Percentiles rank a stretch among this genome's conserved stretches.
phyloP scores from a whole-genome alignment of 2,888 invertebrate species.

The Polyommatus icarus region DNA sequence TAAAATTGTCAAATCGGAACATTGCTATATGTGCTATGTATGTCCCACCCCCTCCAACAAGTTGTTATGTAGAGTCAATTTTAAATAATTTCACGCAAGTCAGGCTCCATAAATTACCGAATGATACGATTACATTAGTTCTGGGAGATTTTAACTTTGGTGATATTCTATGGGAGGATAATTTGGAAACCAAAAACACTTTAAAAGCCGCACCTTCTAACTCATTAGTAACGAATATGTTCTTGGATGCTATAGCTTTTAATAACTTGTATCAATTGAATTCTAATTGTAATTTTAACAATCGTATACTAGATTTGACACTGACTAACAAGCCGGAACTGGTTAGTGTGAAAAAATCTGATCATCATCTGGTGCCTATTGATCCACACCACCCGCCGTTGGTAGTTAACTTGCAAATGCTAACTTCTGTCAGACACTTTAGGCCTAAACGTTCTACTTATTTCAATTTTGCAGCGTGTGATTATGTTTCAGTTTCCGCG shows the following conservation, averaged over 20 bases:
- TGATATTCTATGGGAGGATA: not conserved
- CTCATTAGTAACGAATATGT: not conserved
- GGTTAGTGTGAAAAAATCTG: not conserved
- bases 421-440: no score
- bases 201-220: not conserved
- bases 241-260: not conserved
- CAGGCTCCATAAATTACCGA: not conserved
- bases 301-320: not conserved
- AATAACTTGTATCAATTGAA: not conserved
- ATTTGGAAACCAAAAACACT: not conserved
- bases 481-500: no score
- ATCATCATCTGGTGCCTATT: not conserved
- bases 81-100: not conserved
- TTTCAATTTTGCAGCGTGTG: no score
- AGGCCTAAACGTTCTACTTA: no score
- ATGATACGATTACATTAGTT: not conserved
- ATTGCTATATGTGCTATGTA: not conserved
- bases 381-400: conserved; percentile 11
- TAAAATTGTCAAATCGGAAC: not conserved
- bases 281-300: not conserved
- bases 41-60: not conserved
- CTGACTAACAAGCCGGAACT: not conserved
- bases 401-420: no score
- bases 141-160: not conserved
- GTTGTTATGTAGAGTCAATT: not conserved